phyloP scores from a whole-genome alignment of 2,888 invertebrate species.

The Pristionchus exspectatus region DNA sequence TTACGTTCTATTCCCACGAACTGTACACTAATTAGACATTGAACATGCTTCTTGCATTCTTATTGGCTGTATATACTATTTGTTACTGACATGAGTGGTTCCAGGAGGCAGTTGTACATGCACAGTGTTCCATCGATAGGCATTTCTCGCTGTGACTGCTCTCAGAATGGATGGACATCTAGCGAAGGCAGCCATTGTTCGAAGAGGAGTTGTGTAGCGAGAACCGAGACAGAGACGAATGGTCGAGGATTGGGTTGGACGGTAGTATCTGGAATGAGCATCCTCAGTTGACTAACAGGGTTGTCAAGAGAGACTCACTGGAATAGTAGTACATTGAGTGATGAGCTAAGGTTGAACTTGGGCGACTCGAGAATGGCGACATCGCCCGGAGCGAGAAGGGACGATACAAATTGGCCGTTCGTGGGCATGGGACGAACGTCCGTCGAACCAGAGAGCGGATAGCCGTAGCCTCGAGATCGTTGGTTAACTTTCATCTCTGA shows the following conservation, averaged over 20 bases:
- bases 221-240: slow-evolving; percentile 70
- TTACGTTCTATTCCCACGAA: no score
- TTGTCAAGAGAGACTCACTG: slow-evolving; percentile 60
- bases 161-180: slow-evolving; percentile 77
- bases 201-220: slow-evolving; percentile 73
- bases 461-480: slow-evolving; percentile 68
- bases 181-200: slow-evolving; percentile 72
- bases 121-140: slow-evolving; percentile 76
- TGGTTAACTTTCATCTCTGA: not conserved
- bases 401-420: slow-evolving; percentile 76
- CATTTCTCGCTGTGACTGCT: slow-evolving; percentile 75
- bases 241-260: slow-evolving; percentile 76
- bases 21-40: not conserved
- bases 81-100: slow-evolving; percentile 73
- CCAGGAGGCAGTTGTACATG: slow-evolving; percentile 77
- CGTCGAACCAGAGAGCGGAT: slow-evolving; percentile 73
- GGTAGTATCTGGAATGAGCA: slow-evolving; percentile 61
- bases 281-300: not conserved
- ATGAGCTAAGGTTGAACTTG: slow-evolving; percentile 72
- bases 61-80: not conserved
- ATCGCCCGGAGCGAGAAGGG: slow-evolving; percentile 76
- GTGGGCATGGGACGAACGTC: slow-evolving; percentile 74
- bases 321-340: slow-evolving; percentile 77
- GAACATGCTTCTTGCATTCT: not conserved
- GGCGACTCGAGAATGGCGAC: slow-evolving; percentile 77